A percentile compares a stretch with the other conserved stretches of the same genome.
phyloP scores from a whole-genome alignment of 92 coral and sea anemone genomes.

The Heliopora coerulea region DNA sequence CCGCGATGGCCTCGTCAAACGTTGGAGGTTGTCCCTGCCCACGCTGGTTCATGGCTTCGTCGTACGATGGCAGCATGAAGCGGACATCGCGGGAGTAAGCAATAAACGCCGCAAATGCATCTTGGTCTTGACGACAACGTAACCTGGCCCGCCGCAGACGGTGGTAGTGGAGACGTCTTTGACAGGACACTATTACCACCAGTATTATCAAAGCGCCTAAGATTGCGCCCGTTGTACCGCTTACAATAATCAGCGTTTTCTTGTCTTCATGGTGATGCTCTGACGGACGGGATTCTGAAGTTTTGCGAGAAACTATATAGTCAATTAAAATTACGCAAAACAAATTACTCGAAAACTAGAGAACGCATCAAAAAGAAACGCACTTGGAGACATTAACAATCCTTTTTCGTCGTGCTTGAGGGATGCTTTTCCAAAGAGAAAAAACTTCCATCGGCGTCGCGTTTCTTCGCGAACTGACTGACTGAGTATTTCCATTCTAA shows the following conservation, averaged over 20 bases:
- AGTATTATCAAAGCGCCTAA: constrained; percentile 85
- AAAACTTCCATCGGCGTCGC: too few relatives aligned
- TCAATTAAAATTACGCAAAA: too few relatives aligned
- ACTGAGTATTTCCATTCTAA: too few relatives aligned
- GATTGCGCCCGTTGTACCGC: constrained; percentile 92
- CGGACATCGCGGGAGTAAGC: constrained; percentile 84
- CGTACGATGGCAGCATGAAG: constrained; percentile 87
- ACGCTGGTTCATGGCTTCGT: constrained; percentile 87
- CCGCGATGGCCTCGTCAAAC: constrained; percentile 25
- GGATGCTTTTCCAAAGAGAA: too few relatives aligned
- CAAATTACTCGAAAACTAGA: too few relatives aligned
- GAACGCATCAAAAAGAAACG: too few relatives aligned
- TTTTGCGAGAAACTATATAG: not conserved
- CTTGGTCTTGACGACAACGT: constrained; percentile 83
- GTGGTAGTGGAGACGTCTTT: constrained; percentile 81
- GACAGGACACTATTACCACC: constrained; percentile 71
- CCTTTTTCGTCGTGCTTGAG: too few relatives aligned
- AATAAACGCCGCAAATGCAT: constrained; percentile 77
- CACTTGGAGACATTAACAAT: too few relatives aligned
- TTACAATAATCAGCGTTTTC: constrained; percentile 87
- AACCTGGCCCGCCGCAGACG: constrained; percentile 54
- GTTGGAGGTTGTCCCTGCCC: constrained; percentile 77
- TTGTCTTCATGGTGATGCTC: constrained; percentile 45
- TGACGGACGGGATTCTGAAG: not conserved
- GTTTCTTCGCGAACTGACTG: too few relatives aligned